phyloP scores from a whole-genome alignment of 2,113 vertebrate species.

The Furnarius figulus region DNA sequence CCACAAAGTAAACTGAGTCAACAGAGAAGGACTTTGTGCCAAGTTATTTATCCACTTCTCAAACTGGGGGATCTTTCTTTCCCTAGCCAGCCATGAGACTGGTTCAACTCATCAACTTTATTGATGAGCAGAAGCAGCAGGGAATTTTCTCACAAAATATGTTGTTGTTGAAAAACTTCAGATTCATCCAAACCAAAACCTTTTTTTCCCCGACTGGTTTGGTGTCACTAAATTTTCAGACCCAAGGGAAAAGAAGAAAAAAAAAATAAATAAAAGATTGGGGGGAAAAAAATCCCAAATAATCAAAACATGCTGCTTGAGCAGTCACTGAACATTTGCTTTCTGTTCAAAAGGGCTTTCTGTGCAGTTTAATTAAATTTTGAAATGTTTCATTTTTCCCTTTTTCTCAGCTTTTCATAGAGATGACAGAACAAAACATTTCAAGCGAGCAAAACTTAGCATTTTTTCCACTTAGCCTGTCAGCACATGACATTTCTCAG shows the following conservation, averaged over 20 bases:
- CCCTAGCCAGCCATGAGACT: constrained; percentile 26
- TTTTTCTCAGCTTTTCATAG: not conserved
- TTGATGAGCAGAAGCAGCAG: constrained; percentile 48
- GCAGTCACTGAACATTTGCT: not conserved
- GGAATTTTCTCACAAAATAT: constrained; percentile 53
- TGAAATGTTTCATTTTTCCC: not conserved
- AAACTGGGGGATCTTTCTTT: constrained; percentile 19
- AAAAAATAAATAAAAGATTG: not conserved
- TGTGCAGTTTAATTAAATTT: not conserved
- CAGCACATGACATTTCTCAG: not conserved
- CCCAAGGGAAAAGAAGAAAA: not conserved
- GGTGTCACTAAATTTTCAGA: constrained; percentile 10
- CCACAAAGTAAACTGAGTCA: constrained; percentile 68
- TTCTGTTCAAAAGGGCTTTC: constrained; percentile 23
- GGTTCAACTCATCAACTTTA: constrained; percentile 56
- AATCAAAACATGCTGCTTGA: constrained; percentile 1
- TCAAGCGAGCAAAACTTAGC: not conserved
- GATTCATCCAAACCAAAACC: not conserved
- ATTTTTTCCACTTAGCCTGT: not conserved
- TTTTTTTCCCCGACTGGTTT: not conserved
- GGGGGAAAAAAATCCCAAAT: not conserved
- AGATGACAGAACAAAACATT: not conserved
- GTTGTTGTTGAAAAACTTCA: not conserved
- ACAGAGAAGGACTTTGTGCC: constrained; percentile 58
- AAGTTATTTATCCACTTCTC: constrained; percentile 60